These are phyloP conservation scores for Microtus oregoni DNA, from an alignment of 2,113 vertebrate genomes.

Conservation along the genomic window DNA sequence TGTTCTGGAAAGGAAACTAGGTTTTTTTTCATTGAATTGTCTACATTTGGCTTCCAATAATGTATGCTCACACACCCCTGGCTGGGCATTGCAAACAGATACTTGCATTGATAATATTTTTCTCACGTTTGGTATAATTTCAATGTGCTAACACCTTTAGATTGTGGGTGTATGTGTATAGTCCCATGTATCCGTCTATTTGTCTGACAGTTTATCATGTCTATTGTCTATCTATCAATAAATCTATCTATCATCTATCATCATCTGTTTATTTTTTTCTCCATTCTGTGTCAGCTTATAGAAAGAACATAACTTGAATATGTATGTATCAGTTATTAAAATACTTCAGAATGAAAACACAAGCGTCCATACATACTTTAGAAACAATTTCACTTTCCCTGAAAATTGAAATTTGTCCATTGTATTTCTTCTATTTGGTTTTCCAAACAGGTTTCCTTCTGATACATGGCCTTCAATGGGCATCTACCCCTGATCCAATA, in stretches of 20 bases:
- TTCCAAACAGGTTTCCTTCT: background rate
- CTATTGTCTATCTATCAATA: background rate
- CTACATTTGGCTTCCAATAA: background rate
- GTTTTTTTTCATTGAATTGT: background rate
- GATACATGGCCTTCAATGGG: fast-evolving
- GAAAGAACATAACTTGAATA: background rate
- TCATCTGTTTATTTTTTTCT: background rate
- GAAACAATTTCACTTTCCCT: slow-evolving; percentile 19
- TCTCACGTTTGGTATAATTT: slow-evolving; percentile 22
- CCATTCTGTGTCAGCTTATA: background rate
- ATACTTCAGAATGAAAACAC: background rate
- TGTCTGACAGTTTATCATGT: background rate
- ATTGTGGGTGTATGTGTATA: background rate
- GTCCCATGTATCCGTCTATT: too few species aligned
- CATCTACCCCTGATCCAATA: fast-evolving
- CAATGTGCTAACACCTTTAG: background rate
- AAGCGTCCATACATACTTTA: background rate
- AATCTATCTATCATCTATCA: background rate
- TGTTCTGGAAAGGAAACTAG: background rate
- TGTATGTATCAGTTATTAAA: slow-evolving; percentile 11
- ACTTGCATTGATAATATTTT: background rate
- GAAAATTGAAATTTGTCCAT: background rate
- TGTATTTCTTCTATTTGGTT: background rate
- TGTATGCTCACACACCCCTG: background rate
- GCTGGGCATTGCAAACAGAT: slow-evolving; percentile 16